Evolutionary conservation across 2,113 vertebrate species (phyloP).

Genomic region (Corvus hawaiiensis): DNA sequence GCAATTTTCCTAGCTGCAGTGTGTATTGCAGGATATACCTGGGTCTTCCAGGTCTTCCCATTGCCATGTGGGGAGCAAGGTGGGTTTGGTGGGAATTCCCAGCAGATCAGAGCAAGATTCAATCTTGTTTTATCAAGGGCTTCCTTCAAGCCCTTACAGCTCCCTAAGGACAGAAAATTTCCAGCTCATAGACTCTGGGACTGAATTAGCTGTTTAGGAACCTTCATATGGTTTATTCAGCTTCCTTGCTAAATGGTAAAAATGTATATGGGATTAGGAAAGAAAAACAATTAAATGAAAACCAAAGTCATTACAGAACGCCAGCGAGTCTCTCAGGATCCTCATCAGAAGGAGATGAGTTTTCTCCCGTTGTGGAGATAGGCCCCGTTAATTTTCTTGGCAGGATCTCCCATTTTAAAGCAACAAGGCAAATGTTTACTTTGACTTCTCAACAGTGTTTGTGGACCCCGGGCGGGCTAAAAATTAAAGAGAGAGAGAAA

Average conservation of each 20-base stretch:
- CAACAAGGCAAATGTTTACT: constrained; percentile 4
- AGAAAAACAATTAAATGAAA: neutral
- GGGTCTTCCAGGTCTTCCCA: neutral
- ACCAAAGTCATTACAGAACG: neutral
- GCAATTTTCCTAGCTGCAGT: neutral
- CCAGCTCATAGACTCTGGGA: neutral
- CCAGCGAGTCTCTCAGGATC: neutral
- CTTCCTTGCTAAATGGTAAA: neutral
- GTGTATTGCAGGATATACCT: neutral
- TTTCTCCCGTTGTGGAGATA: neutral
- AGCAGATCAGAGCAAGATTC: neutral
- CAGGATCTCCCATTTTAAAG: constrained; percentile 7
- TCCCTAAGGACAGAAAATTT: neutral
- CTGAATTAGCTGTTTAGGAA: neutral
- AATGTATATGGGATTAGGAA: neutral
- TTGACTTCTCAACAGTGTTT: neutral
- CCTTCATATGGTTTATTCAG: neutral
- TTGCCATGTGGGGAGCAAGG: neutral
- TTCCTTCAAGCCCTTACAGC: neutral
- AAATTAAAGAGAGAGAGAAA: neutral
- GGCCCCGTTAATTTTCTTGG: constrained; percentile 32
- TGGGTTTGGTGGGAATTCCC: neutral
- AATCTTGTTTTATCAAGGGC: neutral
- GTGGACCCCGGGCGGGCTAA: neutral
- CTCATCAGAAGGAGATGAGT: neutral